These are phyloP conservation scores for Parauchenoglanis punctatus DNA, from an alignment of 2,797 vertebrate species.

Conservation along the genomic window DNA sequence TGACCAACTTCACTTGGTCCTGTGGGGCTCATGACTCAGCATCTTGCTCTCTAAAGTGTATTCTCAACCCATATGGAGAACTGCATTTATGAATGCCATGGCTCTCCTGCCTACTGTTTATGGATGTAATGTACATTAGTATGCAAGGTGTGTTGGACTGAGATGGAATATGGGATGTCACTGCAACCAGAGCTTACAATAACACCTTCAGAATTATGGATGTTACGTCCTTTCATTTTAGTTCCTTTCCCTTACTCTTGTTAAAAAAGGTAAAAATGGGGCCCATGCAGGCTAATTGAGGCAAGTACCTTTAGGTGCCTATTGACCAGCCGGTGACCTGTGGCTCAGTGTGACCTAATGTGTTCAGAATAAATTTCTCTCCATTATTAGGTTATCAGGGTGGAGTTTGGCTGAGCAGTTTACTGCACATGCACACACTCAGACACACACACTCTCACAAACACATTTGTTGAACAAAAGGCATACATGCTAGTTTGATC, in stretches of 20 bases:
- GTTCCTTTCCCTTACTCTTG: background rate
- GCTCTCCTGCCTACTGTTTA: constrained; percentile 35
- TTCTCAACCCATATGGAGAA: constrained; percentile 30
- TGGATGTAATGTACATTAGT: constrained; percentile 22
- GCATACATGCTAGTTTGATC: background rate
- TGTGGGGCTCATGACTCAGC: constrained; percentile 31
- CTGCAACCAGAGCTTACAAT: constrained; percentile 4
- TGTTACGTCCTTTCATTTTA: background rate
- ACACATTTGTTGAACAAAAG: constrained; percentile 35
- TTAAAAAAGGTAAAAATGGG: background rate
- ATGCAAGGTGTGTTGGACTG: constrained; percentile 21
- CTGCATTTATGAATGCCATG: constrained; percentile 12
- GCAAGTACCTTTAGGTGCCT: constrained; percentile 28
- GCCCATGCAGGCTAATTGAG: background rate
- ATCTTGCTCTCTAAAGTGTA: constrained; percentile 2
- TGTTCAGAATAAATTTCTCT: constrained; percentile 60
- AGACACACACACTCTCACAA: background rate
- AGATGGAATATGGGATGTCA: background rate
- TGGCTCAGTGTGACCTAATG: constrained; percentile 37
- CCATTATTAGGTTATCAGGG: constrained; percentile 65
- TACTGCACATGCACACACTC: constrained; percentile 48
- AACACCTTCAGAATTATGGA: background rate
- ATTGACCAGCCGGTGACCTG: constrained; percentile 48
- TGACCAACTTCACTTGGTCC: constrained; percentile 30
- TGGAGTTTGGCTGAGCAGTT: constrained; percentile 46